Evolutionary conservation across 2,113 vertebrate genomes (phyloP).

Genomic region (rabbit (Oryctolagus cuniculus)): DNA sequence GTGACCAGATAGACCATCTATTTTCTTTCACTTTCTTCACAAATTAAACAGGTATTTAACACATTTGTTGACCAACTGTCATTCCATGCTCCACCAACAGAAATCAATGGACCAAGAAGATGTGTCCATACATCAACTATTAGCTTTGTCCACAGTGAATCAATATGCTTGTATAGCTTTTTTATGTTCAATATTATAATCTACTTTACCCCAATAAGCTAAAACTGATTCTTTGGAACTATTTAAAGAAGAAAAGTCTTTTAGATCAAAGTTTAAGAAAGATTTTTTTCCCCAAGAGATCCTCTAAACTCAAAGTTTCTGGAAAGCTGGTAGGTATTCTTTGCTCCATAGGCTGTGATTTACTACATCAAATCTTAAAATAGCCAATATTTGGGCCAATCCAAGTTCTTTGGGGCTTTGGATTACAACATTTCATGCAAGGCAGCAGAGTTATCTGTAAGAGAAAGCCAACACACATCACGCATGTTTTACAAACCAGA

Average conservation of each 20-base stretch:
- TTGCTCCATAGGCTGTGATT: background rate
- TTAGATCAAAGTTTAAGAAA: background rate
- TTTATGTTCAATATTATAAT: constrained; percentile 21
- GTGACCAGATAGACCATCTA: background rate
- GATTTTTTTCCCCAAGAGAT: background rate
- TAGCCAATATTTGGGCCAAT: constrained; percentile 34
- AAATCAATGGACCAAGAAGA: background rate
- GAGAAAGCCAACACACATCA: constrained; percentile 58
- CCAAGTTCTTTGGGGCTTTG: constrained; percentile 48
- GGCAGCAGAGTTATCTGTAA: constrained; percentile 6
- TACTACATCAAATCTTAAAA: constrained; percentile 36
- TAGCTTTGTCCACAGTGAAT: background rate
- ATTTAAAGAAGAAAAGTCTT: background rate
- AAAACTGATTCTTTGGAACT: constrained; percentile 40
- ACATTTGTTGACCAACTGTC: background rate
- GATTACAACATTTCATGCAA: constrained; percentile 46
- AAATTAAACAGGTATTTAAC: background rate
- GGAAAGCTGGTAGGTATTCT: constrained; percentile 17
- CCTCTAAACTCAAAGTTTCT: constrained; percentile 1
- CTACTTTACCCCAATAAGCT: background rate
- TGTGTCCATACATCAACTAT: background rate
- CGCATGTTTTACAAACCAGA: constrained; percentile 53
- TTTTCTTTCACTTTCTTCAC: constrained; percentile 43
- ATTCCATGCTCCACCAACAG: background rate
- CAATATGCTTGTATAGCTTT: background rate